Conservation (phyloP, 2,113 vertebrate species). For the Plectropomus leopardus region DNA sequence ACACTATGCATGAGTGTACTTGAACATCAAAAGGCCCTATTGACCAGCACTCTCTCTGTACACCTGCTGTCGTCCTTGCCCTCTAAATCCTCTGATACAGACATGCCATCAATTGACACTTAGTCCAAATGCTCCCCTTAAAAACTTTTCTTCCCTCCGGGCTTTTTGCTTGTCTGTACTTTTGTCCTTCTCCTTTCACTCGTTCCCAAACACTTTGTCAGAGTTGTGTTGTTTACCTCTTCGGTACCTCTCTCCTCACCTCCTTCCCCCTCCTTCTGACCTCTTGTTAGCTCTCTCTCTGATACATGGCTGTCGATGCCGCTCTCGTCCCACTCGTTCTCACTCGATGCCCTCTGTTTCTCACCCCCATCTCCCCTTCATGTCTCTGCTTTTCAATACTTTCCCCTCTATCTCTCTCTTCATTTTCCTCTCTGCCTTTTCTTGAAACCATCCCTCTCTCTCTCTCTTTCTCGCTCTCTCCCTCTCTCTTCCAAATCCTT, state of each 20-base stretch:
- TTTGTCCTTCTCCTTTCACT: constrained; percentile 49
- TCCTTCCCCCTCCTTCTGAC: constrained; percentile 26
- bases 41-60: constrained; percentile 14
- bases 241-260: constrained; percentile 19
- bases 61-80: constrained; percentile 30
- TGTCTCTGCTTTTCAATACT: constrained; percentile 40
- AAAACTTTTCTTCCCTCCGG: constrained; percentile 29
- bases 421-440: constrained; percentile 28
- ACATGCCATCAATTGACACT: constrained; percentile 41
- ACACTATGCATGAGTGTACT: constrained; percentile 13
- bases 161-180: constrained; percentile 41
- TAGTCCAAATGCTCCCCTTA: constrained; percentile 24
- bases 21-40: constrained; percentile 15
- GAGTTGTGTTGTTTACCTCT: constrained; percentile 48
- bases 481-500: constrained; percentile 35
- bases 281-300: constrained; percentile 52
- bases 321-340: constrained; percentile 35
- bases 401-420: not conserved
- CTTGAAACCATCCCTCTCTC: constrained; percentile 17
- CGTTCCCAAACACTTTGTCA: constrained; percentile 25
- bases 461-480: too few relatives aligned
- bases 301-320: constrained; percentile 51
- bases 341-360: constrained; percentile 13
- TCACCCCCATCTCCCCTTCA: constrained; percentile 24
- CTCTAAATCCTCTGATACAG: constrained; percentile 48